Conservation (phyloP, 1,140 invertebrate genomes). For the Drosophila cardini region DNA sequence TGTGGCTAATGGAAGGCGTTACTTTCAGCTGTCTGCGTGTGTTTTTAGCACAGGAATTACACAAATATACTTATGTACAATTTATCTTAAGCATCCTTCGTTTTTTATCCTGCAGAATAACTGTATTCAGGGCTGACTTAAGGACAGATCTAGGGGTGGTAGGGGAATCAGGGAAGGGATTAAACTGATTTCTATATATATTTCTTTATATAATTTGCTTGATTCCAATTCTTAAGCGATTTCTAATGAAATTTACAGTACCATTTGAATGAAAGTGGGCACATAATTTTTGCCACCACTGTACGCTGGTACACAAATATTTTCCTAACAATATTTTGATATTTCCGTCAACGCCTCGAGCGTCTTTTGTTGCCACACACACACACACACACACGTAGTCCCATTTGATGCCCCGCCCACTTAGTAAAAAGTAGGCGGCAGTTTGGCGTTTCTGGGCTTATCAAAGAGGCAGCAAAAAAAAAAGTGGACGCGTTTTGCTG, state of each 20-base stretch:
- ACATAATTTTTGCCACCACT: conserved; percentile 10
- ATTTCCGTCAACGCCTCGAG: conserved; percentile 29
- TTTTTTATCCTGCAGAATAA: conserved; percentile 8
- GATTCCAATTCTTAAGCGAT: too few relatives aligned
- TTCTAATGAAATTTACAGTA: too few relatives aligned
- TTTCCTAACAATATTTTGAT: conserved; percentile 13
- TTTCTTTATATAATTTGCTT: too few relatives aligned
- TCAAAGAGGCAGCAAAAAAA: conserved; percentile 70
- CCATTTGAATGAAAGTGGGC: too few relatives aligned
- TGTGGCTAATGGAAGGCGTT: conserved; percentile 59
- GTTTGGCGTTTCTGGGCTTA: conserved; percentile 55
- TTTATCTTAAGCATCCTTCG: conserved; percentile 40
- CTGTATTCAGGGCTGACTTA: conserved; percentile 1
- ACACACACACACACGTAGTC: conserved; percentile 8
- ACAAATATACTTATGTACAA: conserved; percentile 40
- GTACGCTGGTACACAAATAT: neutral
- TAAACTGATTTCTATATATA: neutral
- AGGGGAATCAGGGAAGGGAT: neutral
- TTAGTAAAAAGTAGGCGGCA: neutral
- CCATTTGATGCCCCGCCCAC: conserved; percentile 2
- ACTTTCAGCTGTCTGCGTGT: conserved; percentile 50
- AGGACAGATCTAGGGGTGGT: conserved; percentile 17
- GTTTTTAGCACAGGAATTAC: conserved; percentile 47
- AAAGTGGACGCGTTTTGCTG: conserved; percentile 72
- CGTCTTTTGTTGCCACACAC: conserved; percentile 22